These are phyloP conservation scores for Luscinia luscinia DNA, from an alignment of 2,797 vertebrate genomes.

Conservation along the genomic window DNA sequence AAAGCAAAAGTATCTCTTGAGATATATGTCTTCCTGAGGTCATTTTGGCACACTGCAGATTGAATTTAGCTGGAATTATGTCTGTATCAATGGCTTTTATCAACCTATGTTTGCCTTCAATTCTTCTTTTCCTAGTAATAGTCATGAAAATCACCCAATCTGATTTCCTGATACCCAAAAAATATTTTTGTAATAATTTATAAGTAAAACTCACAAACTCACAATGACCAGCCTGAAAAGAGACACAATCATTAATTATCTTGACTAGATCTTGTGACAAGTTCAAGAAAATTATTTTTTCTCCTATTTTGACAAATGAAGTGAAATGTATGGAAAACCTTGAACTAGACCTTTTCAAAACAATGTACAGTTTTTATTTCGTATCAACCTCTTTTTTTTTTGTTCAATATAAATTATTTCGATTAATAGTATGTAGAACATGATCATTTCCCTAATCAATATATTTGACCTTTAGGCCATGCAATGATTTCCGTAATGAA, in stretches of 20 bases:
- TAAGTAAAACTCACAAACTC: not conserved
- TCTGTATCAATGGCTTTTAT: not conserved
- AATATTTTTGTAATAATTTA: not conserved
- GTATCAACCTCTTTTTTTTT: not conserved
- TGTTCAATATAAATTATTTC: not conserved
- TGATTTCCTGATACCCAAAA: not conserved
- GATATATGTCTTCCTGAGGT: not conserved
- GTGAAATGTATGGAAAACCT: not conserved
- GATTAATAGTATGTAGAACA: not conserved
- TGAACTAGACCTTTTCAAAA: not conserved
- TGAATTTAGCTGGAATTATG: not conserved
- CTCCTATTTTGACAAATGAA: not conserved
- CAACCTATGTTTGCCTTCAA: not conserved
- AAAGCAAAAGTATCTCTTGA: not conserved
- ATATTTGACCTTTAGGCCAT: not conserved
- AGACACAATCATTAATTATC: not conserved
- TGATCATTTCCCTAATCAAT: not conserved
- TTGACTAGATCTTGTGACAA: not conserved
- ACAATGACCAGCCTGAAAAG: not conserved
- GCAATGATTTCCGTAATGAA: not conserved
- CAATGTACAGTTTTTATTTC: not conserved
- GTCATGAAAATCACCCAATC: not conserved
- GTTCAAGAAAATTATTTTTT: not conserved
- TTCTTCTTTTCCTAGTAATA: not conserved
- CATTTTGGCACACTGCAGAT: not conserved